These are phyloP conservation scores for Aramus guarauna DNA, from an alignment of 2,113 vertebrate species.

Conservation along the genomic window DNA sequence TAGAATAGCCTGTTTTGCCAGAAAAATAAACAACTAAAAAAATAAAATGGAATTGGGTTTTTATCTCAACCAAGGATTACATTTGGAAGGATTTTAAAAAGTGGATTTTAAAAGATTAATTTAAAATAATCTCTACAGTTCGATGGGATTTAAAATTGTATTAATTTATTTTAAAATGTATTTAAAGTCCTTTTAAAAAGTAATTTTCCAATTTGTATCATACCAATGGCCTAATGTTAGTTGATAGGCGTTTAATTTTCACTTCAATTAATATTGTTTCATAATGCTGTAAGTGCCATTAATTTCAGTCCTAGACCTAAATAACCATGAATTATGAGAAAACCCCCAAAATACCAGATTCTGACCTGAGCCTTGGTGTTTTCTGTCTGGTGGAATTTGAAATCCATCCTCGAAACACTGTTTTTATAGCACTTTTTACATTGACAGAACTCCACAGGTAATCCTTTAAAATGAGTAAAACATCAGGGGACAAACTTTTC, in stretches of 20 bases:
- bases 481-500: accelerated
- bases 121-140: conserved; percentile 44
- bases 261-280: neutral
- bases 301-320: neutral
- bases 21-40: conserved; percentile 19
- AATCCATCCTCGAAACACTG: neutral
- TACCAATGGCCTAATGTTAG: neutral
- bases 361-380: neutral
- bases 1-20: neutral
- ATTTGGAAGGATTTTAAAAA: conserved; percentile 56
- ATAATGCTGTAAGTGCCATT: neutral
- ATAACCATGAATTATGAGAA: neutral
- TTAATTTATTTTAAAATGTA: conserved; percentile 33
- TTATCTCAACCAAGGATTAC: conserved; percentile 33
- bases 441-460: neutral
- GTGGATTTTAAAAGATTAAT: conserved; percentile 62
- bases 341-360: neutral
- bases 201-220: neutral
- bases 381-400: neutral
- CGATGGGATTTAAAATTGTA: conserved; percentile 18
- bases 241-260: neutral
- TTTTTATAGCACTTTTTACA: neutral
- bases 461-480: neutral
- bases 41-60: conserved; percentile 35
- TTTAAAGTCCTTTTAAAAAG: neutral